Percentiles rank a stretch among this genome's conserved stretches.
These are phyloP conservation scores for Euleptes europaea DNA, from an alignment of 2,113 vertebrate species.

Conservation along the genomic window DNA sequence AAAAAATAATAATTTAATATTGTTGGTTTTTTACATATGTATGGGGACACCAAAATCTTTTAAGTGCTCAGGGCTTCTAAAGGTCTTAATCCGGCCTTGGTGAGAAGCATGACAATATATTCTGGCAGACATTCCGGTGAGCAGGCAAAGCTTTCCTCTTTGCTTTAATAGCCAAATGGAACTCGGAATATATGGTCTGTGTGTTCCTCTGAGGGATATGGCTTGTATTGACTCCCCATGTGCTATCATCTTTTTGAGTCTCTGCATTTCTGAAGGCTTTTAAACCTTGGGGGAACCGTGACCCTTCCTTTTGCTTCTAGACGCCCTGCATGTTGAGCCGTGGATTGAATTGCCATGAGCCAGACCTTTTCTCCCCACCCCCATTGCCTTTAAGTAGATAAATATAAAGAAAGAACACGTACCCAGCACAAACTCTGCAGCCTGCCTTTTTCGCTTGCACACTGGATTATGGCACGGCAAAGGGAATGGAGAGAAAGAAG, in stretches of 20 bases:
- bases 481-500: too few species aligned
- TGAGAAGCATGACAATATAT: too few species aligned
- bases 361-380: background rate
- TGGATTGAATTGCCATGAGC: background rate
- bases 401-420: background rate
- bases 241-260: background rate
- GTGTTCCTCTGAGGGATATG: background rate
- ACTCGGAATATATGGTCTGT: background rate
- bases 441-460: background rate
- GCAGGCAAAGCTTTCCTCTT: background rate
- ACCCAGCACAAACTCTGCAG: background rate
- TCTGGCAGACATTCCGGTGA: background rate
- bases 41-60: too few species aligned
- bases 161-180: slow-evolving; percentile 5
- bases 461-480: background rate
- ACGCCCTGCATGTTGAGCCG: rapidly evolving
- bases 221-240: background rate
- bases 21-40: too few species aligned
- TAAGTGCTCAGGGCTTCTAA: too few species aligned
- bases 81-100: too few species aligned
- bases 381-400: background rate
- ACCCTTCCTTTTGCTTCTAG: background rate
- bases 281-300: background rate
- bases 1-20: too few species aligned
- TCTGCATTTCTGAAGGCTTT: background rate